These are phyloP conservation scores for Acrossocheilus wenchowensis DNA, from an alignment of 2,797 vertebrate species.

Conservation along the genomic window DNA sequence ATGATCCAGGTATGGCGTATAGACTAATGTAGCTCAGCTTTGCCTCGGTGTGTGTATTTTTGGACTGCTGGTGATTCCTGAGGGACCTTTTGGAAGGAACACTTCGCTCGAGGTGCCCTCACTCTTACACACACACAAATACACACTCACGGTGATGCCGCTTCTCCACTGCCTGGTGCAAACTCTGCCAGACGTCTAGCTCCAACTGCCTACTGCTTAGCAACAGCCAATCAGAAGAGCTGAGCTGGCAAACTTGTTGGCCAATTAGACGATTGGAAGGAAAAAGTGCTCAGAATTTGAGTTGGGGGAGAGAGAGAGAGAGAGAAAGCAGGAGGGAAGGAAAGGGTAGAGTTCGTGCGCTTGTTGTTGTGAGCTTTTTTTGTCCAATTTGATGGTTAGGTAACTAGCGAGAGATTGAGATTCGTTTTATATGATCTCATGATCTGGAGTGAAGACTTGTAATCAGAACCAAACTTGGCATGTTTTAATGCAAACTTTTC, in stretches of 20 bases:
- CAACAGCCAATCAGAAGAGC: constrained; percentile 82
- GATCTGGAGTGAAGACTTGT: neutral
- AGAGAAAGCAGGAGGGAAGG: constrained; percentile 51
- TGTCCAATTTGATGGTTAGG: constrained; percentile 62
- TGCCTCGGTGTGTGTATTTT: constrained; percentile 61
- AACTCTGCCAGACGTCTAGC: constrained; percentile 69
- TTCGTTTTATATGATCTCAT: constrained; percentile 70
- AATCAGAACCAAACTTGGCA: neutral
- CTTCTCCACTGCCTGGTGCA: constrained; percentile 60
- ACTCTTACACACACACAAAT: constrained; percentile 39
- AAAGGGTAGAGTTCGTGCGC: constrained; percentile 60
- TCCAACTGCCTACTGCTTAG: constrained; percentile 83
- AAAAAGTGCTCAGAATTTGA: constrained; percentile 81
- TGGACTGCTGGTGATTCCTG: constrained; percentile 57
- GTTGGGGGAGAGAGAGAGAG: constrained; percentile 65
- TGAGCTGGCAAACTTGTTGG: constrained; percentile 69
- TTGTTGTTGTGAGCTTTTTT: constrained; percentile 59
- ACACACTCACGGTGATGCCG: constrained; percentile 39
- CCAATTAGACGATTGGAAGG: constrained; percentile 75
- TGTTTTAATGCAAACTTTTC: neutral
- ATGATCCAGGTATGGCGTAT: constrained; percentile 25
- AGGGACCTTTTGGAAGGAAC: constrained; percentile 59
- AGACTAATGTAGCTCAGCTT: constrained; percentile 44
- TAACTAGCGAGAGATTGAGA: constrained; percentile 72
- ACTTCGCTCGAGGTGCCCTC: constrained; percentile 57